Conservation (phyloP, 2,797 vertebrate genomes). For the Argentina silus region DNA sequence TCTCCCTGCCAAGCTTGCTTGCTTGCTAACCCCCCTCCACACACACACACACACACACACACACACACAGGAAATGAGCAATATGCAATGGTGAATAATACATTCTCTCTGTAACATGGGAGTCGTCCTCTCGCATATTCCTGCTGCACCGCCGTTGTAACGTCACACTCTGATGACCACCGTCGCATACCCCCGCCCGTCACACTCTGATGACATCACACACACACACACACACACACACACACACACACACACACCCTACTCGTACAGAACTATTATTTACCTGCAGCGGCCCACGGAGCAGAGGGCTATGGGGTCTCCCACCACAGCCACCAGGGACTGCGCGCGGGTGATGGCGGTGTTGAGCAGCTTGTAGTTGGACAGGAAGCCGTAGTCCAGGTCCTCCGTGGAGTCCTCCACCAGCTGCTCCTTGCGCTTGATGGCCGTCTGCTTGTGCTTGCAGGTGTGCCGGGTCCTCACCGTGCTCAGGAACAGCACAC, state of each 20-base stretch:
- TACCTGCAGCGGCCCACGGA: slow-evolving; percentile 99
- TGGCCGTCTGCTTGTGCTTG: slow-evolving; percentile 98
- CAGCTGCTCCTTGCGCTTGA: slow-evolving; percentile 97
- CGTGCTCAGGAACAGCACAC: slow-evolving; percentile 97
- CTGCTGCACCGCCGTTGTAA: too few relatives aligned
- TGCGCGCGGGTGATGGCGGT: slow-evolving; percentile 98
- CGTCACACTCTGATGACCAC: too few relatives aligned
- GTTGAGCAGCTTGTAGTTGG: slow-evolving; percentile 99
- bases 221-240: slow-evolving; percentile 9
- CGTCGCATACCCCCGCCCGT: too few relatives aligned
- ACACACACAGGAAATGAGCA: background rate
- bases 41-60: background rate
- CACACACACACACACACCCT: slow-evolving; percentile 4
- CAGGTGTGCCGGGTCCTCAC: slow-evolving; percentile 97
- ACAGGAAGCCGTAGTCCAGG: slow-evolving; percentile 97
- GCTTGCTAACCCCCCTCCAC: background rate
- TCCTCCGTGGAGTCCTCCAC: slow-evolving; percentile 98
- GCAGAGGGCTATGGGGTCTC: slow-evolving; percentile 97
- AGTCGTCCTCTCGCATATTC: background rate
- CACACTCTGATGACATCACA: too few relatives aligned
- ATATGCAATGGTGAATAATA: background rate
- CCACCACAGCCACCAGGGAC: slow-evolving; percentile 96
- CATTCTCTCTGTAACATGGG: background rate
- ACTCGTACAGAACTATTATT: background rate
- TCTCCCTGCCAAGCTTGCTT: slow-evolving; percentile 19